Evolutionary conservation across 2,888 invertebrate genomes (phyloP).

Genomic region (Apamea crenata): DNA sequence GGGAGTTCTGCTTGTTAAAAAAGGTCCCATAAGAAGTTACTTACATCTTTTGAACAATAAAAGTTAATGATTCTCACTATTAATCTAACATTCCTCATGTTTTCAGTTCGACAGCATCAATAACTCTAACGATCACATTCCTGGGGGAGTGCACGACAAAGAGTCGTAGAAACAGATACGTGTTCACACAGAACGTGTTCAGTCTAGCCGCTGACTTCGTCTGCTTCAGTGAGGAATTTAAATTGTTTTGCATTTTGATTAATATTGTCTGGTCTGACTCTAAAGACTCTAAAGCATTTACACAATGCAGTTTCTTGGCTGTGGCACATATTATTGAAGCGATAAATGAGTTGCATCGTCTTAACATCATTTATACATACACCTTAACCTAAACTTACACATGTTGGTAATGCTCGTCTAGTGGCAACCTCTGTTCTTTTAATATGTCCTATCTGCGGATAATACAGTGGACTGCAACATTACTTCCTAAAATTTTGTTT

Average conservation of each 20-base stretch:
- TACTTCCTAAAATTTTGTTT: too few relatives aligned
- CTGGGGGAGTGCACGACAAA: conserved; percentile 84
- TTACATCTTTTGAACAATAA: neutral
- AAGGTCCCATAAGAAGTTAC: neutral
- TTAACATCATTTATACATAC: too few relatives aligned
- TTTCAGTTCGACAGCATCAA: conserved; percentile 74
- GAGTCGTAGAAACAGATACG: conserved; percentile 69
- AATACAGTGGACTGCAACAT: too few relatives aligned
- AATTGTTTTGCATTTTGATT: conserved; percentile 22
- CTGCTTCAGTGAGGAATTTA: conserved; percentile 66
- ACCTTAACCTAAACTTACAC: too few relatives aligned
- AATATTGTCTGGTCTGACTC: neutral
- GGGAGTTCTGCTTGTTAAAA: neutral
- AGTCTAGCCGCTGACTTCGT: conserved; percentile 70
- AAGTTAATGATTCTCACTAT: neutral
- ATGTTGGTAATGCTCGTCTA: too few relatives aligned
- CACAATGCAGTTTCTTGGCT: neutral
- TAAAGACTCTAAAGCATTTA: neutral
- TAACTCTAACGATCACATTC: conserved; percentile 86
- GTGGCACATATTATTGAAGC: neutral
- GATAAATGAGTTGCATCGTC: neutral
- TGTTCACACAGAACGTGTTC: conserved; percentile 72
- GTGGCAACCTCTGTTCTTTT: too few relatives aligned
- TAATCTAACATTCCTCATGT: neutral
- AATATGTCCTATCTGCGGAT: too few relatives aligned